These are phyloP conservation scores for Phyllotis vaccarum DNA, from an alignment of 2,797 vertebrate species.

Conservation along the genomic window DNA sequence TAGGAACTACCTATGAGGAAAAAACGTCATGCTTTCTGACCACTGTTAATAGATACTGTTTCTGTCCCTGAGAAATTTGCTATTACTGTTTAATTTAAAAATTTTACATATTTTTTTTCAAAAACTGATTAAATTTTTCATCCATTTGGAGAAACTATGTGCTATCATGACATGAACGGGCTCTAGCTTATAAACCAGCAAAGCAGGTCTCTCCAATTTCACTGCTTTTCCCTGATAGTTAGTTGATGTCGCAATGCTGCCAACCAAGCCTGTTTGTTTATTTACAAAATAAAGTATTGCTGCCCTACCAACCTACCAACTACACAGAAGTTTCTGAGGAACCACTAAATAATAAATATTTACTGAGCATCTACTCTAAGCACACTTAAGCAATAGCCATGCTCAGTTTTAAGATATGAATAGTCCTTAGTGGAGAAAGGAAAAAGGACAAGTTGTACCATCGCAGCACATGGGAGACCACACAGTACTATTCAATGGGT, in stretches of 20 bases:
- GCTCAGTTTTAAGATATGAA: slow-evolving; percentile 33
- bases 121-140: slow-evolving; percentile 22
- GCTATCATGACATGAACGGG: not conserved
- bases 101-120: slow-evolving; percentile 30
- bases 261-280: not conserved
- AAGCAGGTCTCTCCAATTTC: not conserved
- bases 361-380: not conserved
- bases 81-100: slow-evolving; percentile 24
- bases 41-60: slow-evolving; percentile 29
- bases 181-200: slow-evolving; percentile 18
- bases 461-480: not conserved
- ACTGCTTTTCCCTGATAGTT: slow-evolving; percentile 64
- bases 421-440: slow-evolving; percentile 18
- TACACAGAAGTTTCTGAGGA: not conserved
- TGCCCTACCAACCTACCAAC: not conserved
- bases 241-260: not conserved
- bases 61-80: slow-evolving; percentile 40
- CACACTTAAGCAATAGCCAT: slow-evolving; percentile 9
- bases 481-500: slow-evolving; percentile 31
- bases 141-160: slow-evolving; percentile 3
- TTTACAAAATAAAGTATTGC: slow-evolving; percentile 35
- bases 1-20: not conserved
- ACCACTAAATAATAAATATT: not conserved
- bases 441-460: slow-evolving; percentile 33
- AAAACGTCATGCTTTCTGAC: slow-evolving; percentile 16